Evolutionary conservation across 1,140 invertebrate genomes (phyloP), one percentile per base, ranked within the genome.

Genomic region (Lepidurus apus): DNA sequence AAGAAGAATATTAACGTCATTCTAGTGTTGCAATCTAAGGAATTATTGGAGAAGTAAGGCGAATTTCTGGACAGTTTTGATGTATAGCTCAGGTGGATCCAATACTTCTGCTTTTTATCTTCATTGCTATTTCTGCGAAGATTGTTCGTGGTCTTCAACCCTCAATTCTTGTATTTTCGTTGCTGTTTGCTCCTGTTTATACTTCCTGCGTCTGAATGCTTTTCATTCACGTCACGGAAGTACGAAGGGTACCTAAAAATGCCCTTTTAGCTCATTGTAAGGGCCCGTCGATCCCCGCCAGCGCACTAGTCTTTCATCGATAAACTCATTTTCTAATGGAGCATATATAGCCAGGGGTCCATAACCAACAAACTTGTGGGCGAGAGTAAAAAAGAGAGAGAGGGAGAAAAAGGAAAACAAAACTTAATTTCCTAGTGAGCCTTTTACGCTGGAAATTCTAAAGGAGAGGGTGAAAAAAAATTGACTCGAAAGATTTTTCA

Each of bases 321-420:
- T 65, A 65, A 65, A 65, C 53, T 65, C 53, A 65, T 65, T 65
- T 65, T 65, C 53, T 65, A 65, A 65, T 65, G 53, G 53, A 65
- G 17, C 34, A 6, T 13, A 13, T 65, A n/a, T 65, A 65, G 13
- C 53, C 21, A 65, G 34, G 34, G 34, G 34, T 34, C 34, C 21
- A 65, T n/a, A 65, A 7, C 53, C 17, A 65, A 65, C 53, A 65
- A 1, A n/a, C 53, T 65, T 65, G 17, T 65, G 53, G 17, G 17
- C 53, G 21, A 17, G 13, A 65, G 53, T n/a, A 65, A 17, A n/a
- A 65, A 13, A 21, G 17, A 65, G 21, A n/a, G n/a, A 65, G 21
- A 21, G 53, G 8, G 4, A 4, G 21, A 17, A 65, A 65, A 65
- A 17, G 8, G 21, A 13, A 21, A 65, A 7, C 6, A 65, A 65